Evolutionary conservation across 2,888 invertebrate species (phyloP).

Genomic region (Leptura quadrifasciata): DNA sequence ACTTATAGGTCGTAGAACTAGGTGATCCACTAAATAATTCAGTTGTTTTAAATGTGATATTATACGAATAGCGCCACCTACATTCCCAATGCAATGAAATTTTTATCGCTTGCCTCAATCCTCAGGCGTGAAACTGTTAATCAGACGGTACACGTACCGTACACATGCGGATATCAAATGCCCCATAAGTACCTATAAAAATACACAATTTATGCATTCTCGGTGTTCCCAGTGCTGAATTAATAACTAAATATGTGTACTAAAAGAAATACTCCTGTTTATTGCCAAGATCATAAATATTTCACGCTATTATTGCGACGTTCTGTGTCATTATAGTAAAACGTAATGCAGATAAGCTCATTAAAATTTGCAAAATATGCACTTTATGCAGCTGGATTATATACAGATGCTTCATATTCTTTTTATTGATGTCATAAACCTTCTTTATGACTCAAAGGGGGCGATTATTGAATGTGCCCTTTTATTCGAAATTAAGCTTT

Average conservation of each 20-base stretch:
- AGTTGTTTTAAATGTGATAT: too few species aligned
- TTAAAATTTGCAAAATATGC: constrained; percentile 7
- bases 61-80: too few species aligned
- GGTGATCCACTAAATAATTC: too few species aligned
- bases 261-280: not conserved
- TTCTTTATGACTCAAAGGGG: not conserved
- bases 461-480: not conserved
- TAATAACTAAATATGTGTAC: not conserved
- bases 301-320: not conserved
- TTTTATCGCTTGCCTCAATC: too few species aligned
- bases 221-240: not conserved
- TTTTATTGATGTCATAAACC: not conserved
- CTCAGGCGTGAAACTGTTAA: too few species aligned
- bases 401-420: constrained; percentile 1
- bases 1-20: too few species aligned
- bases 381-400: not conserved
- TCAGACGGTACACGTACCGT: too few species aligned
- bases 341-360: constrained; percentile 7
- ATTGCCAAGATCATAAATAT: not conserved
- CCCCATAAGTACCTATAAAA: not conserved
- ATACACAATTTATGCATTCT: not conserved
- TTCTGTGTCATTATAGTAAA: not conserved
- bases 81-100: too few species aligned
- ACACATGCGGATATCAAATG: not conserved
- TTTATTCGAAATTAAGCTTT: not conserved